Evolutionary conservation across 2,113 vertebrate genomes (phyloP), one percentile per base, ranked within the genome.

Genomic region (Sapajus apella): DNA sequence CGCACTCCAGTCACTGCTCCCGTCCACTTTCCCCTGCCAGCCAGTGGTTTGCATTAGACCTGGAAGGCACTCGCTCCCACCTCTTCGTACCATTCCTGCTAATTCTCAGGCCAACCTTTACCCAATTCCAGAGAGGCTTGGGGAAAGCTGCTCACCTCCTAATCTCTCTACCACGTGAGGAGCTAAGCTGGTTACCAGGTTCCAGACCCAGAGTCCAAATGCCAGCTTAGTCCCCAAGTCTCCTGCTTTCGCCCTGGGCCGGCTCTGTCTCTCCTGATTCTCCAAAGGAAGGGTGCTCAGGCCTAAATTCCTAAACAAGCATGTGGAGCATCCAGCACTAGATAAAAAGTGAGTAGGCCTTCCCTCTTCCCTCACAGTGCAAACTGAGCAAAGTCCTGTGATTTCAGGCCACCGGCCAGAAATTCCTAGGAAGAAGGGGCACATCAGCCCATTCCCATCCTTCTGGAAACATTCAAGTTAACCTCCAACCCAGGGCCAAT

Each of bases 71-170:
- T 58, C 30, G 37, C 40, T 94, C 91, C 92, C 3, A 7, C 43
- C 30, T 91, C 70, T 90, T 66, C 20, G 1, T 82, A 47, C 47
- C 64, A n/a, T 50, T 66, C 64, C 25, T 50, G 64, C 50, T 95
- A 87, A 94, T 95, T 90, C 91, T 47, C n/a, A 82, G 50, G 80
- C 66, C 66, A n/a, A 82, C 40, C 40, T 86, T 96, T 77, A 93
- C 95, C 93, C 96, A 90, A 92, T 97, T 97, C 97, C 97, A 86
- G 72, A 97, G 95, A 93, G 55, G 97, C 96, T 97, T 97, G 96
- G 8, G 40, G 66, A 97, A 98, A 98, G 95, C 96, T 20, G 92
- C 96, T 97, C 85, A 76, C 87, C n/a, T 50, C 55, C 58, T 96
- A 94, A 97, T 97, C 97, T 94, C 77, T 25, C 93, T 76, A 84